A percentile compares a stretch with the other conserved stretches of the same genome.
These are phyloP conservation scores for Corythornis vintsioides DNA, from an alignment of 2,113 vertebrate genomes.

Conservation along the genomic window DNA sequence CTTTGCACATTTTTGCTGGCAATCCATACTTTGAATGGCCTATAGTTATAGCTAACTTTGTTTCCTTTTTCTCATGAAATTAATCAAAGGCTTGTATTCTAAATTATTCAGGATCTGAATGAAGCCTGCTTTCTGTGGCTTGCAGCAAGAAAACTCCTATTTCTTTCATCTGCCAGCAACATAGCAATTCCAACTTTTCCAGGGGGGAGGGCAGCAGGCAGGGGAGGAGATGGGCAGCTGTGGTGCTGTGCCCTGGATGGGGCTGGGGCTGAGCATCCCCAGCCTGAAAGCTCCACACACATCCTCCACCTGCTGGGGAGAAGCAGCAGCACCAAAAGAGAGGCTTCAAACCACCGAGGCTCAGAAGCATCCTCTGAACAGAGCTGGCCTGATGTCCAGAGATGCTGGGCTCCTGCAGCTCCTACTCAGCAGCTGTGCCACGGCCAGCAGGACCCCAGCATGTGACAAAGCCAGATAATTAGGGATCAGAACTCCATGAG, in stretches of 20 bases:
- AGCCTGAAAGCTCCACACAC: fast-evolving
- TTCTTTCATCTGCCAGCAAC: slow-evolving; percentile 34
- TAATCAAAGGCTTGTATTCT: slow-evolving; percentile 67
- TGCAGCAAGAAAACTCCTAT: slow-evolving; percentile 49
- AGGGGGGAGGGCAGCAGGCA: background rate
- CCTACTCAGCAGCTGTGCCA: background rate
- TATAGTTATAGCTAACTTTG: slow-evolving; percentile 62
- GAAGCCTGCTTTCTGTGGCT: slow-evolving; percentile 62
- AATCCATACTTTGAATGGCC: slow-evolving; percentile 61
- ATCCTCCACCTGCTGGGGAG: fast-evolving
- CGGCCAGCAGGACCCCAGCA: background rate
- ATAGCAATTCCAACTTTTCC: background rate
- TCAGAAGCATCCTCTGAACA: fast-evolving
- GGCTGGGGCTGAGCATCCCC: background rate
- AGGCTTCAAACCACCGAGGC: background rate
- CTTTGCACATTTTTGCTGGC: slow-evolving; percentile 72
- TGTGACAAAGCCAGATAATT: fast-evolving
- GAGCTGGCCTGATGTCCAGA: fast-evolving
- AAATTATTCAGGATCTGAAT: slow-evolving; percentile 72
- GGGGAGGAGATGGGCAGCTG: fast-evolving
- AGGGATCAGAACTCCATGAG: background rate
- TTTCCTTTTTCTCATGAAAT: slow-evolving; percentile 55
- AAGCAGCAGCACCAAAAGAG: fast-evolving
- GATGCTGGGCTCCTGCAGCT: background rate
- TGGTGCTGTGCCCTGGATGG: background rate